Conservation (phyloP, 2,888 invertebrate species). For the Serripes groenlandicus region DNA sequence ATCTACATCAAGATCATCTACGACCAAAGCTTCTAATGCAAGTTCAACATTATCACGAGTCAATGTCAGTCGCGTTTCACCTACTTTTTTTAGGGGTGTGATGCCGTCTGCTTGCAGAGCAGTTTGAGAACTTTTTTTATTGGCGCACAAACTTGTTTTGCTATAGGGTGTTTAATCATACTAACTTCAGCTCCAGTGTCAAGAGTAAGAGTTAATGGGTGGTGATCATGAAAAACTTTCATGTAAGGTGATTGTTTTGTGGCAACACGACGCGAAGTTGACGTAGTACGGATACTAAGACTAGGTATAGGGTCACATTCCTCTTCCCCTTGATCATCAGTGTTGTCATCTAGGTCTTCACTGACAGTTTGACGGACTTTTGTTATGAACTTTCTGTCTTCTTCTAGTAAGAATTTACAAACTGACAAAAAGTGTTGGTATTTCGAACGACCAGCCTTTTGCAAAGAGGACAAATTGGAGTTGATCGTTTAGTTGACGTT, state of each 20-base stretch:
- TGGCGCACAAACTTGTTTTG: conserved; percentile 36
- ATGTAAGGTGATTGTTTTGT: conserved; percentile 57
- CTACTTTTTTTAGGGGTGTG: too few relatives aligned
- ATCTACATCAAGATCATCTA: too few relatives aligned
- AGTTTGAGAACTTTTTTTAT: conserved; percentile 46
- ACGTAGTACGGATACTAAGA: too few relatives aligned
- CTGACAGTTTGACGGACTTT: neutral
- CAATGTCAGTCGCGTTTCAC: too few relatives aligned
- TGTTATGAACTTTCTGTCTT: neutral
- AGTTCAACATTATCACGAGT: too few relatives aligned
- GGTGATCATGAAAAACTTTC: too few relatives aligned
- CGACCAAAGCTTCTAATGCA: too few relatives aligned
- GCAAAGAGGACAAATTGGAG: conserved; percentile 48
- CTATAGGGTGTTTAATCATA: too few relatives aligned
- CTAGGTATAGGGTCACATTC: too few relatives aligned
- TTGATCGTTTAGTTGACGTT: neutral
- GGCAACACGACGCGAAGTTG: conserved; percentile 49
- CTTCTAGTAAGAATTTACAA: neutral
- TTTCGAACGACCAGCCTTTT: conserved; percentile 43
- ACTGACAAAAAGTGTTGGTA: neutral
- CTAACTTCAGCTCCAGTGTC: too few relatives aligned
- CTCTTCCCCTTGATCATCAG: too few relatives aligned
- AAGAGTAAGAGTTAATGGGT: too few relatives aligned
- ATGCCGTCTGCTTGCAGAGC: conserved; percentile 62
- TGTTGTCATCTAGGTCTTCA: conserved; percentile 1